Evolutionary conservation across 2,797 vertebrate genomes (phyloP).

Genomic region (Anguilla obscura): DNA sequence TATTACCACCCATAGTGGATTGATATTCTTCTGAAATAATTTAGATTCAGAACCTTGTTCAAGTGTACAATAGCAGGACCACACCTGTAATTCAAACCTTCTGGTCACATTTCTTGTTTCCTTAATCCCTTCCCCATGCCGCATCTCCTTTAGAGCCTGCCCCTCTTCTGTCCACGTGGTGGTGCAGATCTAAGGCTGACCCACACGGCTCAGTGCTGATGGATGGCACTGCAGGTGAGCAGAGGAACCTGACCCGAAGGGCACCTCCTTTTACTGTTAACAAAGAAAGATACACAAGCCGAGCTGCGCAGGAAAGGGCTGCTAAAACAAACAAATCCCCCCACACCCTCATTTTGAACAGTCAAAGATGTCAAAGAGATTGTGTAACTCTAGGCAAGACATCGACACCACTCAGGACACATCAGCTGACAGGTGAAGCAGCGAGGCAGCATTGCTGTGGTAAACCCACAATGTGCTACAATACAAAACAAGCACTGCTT

Average conservation of each 20-base stretch:
- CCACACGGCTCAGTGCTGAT: not conserved
- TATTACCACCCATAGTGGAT: not conserved
- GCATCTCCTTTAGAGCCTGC: not conserved
- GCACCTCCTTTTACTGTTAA: not conserved
- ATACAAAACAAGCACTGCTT: slow-evolving; percentile 1
- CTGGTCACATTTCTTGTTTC: not conserved
- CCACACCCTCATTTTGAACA: not conserved
- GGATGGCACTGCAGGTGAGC: not conserved
- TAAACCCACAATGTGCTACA: slow-evolving; percentile 3
- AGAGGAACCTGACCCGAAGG: not conserved
- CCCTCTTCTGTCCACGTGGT: not conserved
- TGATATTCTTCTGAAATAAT: not conserved
- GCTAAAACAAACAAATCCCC: not conserved
- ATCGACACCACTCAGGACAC: not conserved
- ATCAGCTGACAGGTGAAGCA: not conserved
- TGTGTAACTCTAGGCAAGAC: not conserved
- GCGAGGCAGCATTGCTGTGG: not conserved
- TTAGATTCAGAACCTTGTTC: not conserved
- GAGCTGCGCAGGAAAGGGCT: not conserved
- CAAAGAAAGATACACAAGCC: not conserved
- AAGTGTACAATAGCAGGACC: not conserved
- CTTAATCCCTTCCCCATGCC: not conserved
- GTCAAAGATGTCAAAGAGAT: not conserved
- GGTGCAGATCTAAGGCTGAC: not conserved
- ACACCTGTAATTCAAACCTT: not conserved